Base-by-base conservation (phyloP, 2,113 vertebrate species). In the western clawed frog (Xenopus tropicalis) region DNA sequence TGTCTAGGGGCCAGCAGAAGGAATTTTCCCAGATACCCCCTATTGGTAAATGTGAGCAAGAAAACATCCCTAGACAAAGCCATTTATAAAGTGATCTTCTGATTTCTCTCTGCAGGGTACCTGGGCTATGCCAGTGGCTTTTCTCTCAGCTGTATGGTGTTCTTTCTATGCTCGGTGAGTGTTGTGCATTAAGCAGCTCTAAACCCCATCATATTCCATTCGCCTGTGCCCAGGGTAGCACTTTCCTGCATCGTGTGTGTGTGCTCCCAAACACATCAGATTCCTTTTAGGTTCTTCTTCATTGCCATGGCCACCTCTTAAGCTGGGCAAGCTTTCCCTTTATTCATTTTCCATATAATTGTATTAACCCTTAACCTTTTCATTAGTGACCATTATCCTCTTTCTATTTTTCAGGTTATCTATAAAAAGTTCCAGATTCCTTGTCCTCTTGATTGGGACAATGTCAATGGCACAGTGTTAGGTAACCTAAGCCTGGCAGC, bases 141-240 rank as follows among this genome's bases (percentile, higher is more conserved):
- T 88, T 99, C 97, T 9, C 95, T 99, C 80, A 94, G 95, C 87
- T 99, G 97, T 82, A 99, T 99, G 97, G 92, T 93, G 77, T 99
- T 99, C 90, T 99, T 98, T 82, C 92, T 99, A 69, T 84, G 85
- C 67, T 93, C 93, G 21, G 97, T 99, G 88, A 93, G 96, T 90
- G 44, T 14, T 19, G n/a, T 43, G 11, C 11, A 22, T 42, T 10
- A 21, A 23, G 11, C 29, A 20, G 13, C 17, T 64, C 43, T 43
- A 42, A 10, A 12, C 17, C 8, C 43, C 9, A 42, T 43, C 20
- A 42, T 6, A 12, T 17, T 43, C 19, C 44, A 3, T 43, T 29
- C 2, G n/a, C 17, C n/a, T 16, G 37, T 21, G 37, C 25, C 19
- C 62, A 64, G 16, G 12, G 1, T 24, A 59, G 16, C 1, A 48